These are phyloP conservation scores for Rambutsinella grinnellia DNA, from an alignment of 2,888 invertebrate genomes.

Conservation along the genomic window DNA sequence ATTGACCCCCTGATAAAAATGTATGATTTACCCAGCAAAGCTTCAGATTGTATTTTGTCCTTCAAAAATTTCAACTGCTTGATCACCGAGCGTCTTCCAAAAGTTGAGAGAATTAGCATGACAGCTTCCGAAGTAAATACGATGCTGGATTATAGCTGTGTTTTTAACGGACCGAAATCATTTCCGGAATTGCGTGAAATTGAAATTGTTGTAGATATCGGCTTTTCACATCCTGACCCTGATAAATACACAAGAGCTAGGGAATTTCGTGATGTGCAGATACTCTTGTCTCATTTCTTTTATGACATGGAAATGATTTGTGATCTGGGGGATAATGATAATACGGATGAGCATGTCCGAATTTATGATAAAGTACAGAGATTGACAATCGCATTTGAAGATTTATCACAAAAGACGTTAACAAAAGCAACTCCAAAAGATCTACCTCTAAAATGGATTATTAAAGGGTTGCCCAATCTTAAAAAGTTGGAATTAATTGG, in stretches of 20 bases:
- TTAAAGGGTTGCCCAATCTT: conserved; percentile 25
- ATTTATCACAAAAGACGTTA: background rate
- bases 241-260: conserved; percentile 26
- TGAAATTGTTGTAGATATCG: conserved; percentile 18
- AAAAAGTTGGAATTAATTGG: conserved; percentile 15
- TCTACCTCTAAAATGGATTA: conserved; percentile 27
- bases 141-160: conserved; percentile 34
- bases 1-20: conserved; percentile 14
- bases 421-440: conserved; percentile 31
- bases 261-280: conserved; percentile 6
- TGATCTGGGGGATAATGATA: background rate
- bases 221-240: background rate
- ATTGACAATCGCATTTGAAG: conserved; percentile 15
- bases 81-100: conserved; percentile 18
- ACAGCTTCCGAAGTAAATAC: conserved; percentile 28
- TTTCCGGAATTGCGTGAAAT: conserved; percentile 27
- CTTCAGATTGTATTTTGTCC: conserved; percentile 11
- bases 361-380: conserved; percentile 13
- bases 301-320: conserved; percentile 33
- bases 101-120: conserved; percentile 16
- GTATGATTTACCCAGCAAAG: conserved; percentile 27
- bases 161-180: conserved; percentile 17
- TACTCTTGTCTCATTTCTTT: conserved; percentile 32
- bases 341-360: background rate
- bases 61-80: conserved; percentile 29